Percentiles rank a stretch among this genome's conserved stretches.
These are phyloP conservation scores for Phyllostomus hastatus DNA, from an alignment of 2,113 vertebrate species.

Conservation along the genomic window DNA sequence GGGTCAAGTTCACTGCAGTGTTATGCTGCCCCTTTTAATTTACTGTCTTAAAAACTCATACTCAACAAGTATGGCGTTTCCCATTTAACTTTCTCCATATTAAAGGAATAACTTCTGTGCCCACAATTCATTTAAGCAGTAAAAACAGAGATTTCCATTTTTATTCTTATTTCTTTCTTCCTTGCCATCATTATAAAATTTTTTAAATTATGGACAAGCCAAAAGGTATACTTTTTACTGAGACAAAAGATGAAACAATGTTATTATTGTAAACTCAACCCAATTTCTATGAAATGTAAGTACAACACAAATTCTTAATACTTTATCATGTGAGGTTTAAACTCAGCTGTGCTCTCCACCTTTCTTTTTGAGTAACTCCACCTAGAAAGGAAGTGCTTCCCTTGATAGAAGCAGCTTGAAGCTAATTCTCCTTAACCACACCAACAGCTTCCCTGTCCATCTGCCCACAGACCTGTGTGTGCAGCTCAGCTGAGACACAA, in stretches of 20 bases:
- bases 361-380: not conserved
- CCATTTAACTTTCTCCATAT: not conserved
- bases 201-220: not conserved
- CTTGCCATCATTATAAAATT: not conserved
- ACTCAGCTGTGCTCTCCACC: not conserved
- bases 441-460: not conserved
- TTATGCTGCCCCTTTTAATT: not conserved
- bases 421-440: not conserved
- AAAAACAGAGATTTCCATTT: slow-evolving; percentile 1
- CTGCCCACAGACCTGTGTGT: fast-evolving
- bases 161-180: not conserved
- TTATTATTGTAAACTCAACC: not conserved
- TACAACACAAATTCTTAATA: not conserved
- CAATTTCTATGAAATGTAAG: not conserved
- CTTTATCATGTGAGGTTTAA: not conserved
- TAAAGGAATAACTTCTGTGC: not conserved
- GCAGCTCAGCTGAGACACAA: not conserved
- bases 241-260: not conserved
- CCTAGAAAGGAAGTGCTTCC: not conserved
- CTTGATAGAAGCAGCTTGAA: not conserved
- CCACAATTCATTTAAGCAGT: not conserved
- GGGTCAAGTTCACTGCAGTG: not conserved
- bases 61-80: not conserved
- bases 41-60: not conserved
- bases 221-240: not conserved